Conservation (phyloP, 1,140 invertebrate species). For the Pinna nobilis region DNA sequence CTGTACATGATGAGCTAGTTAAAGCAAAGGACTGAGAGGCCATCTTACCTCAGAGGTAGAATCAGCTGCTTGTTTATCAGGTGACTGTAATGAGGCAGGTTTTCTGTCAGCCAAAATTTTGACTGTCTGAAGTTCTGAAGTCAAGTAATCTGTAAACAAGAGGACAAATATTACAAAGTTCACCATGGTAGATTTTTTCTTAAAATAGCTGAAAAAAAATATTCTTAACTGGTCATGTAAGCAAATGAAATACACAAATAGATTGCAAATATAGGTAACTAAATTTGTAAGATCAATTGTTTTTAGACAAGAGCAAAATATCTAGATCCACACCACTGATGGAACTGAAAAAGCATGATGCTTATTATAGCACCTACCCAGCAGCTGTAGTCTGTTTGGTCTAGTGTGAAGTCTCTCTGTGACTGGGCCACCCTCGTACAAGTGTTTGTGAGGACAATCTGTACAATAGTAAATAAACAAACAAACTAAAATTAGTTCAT, state of each 20-base stretch:
- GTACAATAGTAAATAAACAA: constrained; percentile 51
- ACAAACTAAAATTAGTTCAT: neutral
- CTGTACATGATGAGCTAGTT: too few species aligned
- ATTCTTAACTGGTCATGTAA: too few species aligned
- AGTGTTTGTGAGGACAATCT: constrained; percentile 83
- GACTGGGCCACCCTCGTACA: constrained; percentile 82
- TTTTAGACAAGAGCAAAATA: too few species aligned
- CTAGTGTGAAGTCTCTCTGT: constrained; percentile 81
- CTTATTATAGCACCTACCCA: constrained; percentile 73
- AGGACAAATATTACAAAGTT: neutral
- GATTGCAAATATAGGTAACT: too few species aligned
- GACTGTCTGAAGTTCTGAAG: constrained; percentile 87
- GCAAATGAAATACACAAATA: too few species aligned
- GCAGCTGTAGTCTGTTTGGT: constrained; percentile 81
- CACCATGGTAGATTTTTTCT: neutral
- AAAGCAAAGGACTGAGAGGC: neutral
- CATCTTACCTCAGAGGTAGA: neutral
- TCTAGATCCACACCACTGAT: too few species aligned
- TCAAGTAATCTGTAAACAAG: constrained; percentile 80
- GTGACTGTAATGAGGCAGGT: constrained; percentile 66
- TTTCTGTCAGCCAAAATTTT: constrained; percentile 83
- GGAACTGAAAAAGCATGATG: neutral
- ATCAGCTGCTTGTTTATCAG: neutral
- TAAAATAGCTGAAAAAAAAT: neutral
- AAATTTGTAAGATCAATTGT: too few species aligned